These are phyloP conservation scores for Eulemur coronatus DNA, from an alignment of 2,797 vertebrate genomes.

Conservation along the genomic window DNA sequence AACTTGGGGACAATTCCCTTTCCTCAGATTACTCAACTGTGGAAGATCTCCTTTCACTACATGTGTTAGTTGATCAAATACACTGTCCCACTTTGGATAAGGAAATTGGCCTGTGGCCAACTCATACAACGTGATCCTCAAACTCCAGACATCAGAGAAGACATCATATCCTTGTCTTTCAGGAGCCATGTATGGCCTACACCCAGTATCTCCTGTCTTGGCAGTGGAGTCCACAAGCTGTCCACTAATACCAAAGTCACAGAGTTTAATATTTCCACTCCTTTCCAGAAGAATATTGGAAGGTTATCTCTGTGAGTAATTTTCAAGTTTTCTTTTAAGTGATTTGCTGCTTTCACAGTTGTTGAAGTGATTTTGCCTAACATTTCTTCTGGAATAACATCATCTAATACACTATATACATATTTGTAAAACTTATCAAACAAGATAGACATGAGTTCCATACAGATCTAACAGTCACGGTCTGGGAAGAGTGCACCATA, in stretches of 20 bases:
- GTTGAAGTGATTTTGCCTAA: slow-evolving; percentile 99
- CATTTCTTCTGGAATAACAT: slow-evolving; percentile 99
- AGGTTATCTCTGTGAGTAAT: slow-evolving; percentile 99
- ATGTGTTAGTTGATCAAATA: slow-evolving; percentile 98
- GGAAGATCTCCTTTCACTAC: slow-evolving; percentile 98
- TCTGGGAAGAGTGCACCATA: too few relatives aligned
- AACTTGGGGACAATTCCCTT: slow-evolving; percentile 97
- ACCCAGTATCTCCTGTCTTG: slow-evolving; percentile 98
- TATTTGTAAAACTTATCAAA: slow-evolving; percentile 99
- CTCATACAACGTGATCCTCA: slow-evolving; percentile 98
- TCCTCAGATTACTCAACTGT: slow-evolving; percentile 97
- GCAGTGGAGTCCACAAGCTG: slow-evolving; percentile 99
- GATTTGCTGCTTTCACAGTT: slow-evolving; percentile 99
- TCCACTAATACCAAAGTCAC: slow-evolving; percentile 98
- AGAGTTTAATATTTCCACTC: slow-evolving; percentile 98
- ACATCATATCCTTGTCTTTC: slow-evolving; percentile 98
- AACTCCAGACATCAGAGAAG: slow-evolving; percentile 97
- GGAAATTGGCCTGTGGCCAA: slow-evolving; percentile 96
- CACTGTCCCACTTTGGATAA: slow-evolving; percentile 99
- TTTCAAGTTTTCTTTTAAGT: slow-evolving; percentile 99
- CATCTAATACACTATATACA: slow-evolving; percentile 99
- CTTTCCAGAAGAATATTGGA: slow-evolving; percentile 99
- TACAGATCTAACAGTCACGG: slow-evolving; percentile 99
- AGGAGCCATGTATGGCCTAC: slow-evolving; percentile 98
- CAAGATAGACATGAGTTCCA: slow-evolving; percentile 99